Evolutionary conservation across 2,888 invertebrate genomes (phyloP).

Genomic region (Perithous albicinctus): DNA sequence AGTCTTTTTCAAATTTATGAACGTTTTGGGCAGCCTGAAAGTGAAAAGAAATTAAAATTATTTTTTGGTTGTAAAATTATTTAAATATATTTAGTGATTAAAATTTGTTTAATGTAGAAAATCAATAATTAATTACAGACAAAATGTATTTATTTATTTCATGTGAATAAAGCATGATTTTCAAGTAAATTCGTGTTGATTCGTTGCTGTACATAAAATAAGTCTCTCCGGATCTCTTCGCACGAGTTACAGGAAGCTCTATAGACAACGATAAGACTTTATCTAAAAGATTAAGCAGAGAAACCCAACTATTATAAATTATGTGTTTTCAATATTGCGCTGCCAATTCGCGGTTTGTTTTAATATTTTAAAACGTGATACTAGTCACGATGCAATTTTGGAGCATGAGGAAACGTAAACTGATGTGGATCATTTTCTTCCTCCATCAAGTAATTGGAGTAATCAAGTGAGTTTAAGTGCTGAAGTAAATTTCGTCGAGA

Average conservation of each 20-base stretch:
- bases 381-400: background rate
- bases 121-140: background rate
- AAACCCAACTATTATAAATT: background rate
- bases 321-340: background rate
- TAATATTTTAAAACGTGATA: background rate
- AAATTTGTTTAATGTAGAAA: background rate
- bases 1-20: background rate
- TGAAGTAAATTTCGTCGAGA: slow-evolving; percentile 21
- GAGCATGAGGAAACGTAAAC: background rate
- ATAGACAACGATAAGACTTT: slow-evolving; percentile 5
- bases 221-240: background rate
- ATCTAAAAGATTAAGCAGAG: background rate
- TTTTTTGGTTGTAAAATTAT: no score
- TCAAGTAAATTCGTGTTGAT: background rate
- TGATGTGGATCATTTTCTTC: background rate
- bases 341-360: background rate
- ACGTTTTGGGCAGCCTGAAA: background rate
- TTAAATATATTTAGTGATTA: no score
- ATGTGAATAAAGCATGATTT: background rate
- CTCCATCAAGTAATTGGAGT: background rate
- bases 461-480: slow-evolving; percentile 27
- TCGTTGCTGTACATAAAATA: background rate
- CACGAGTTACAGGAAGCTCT: background rate
- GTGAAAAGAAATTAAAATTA: background rate
- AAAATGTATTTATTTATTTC: background rate